Evolutionary conservation across 1,140 invertebrate species (phyloP).

Genomic region (Parapsyche elsis): DNA sequence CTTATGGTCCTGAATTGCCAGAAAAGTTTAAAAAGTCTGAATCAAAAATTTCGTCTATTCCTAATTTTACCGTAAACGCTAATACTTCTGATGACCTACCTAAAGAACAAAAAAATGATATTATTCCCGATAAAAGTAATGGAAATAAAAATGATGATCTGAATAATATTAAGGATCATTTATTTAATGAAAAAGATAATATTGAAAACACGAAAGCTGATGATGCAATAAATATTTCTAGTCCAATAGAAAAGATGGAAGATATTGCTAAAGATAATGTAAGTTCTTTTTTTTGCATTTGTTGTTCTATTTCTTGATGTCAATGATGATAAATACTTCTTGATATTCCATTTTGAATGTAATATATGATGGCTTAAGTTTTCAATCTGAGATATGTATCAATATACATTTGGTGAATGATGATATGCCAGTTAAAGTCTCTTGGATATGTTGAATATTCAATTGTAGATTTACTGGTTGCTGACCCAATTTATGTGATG

Average conservation of each 20-base stretch:
- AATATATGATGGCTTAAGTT: slow-evolving; percentile 51
- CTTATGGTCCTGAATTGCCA: slow-evolving; percentile 48
- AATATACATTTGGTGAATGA: slow-evolving; percentile 29
- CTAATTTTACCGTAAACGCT: neutral
- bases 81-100: neutral
- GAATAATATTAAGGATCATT: neutral
- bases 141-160: no score
- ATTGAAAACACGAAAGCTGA: neutral
- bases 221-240: neutral
- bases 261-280: neutral
- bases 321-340: slow-evolving; percentile 29
- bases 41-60: neutral
- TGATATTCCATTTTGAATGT: slow-evolving; percentile 18
- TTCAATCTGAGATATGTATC: slow-evolving; percentile 54
- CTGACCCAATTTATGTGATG: slow-evolving; percentile 37
- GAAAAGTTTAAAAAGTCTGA: slow-evolving; percentile 11
- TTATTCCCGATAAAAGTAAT: no score
- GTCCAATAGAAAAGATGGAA: neutral
- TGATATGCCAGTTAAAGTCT: slow-evolving; percentile 46
- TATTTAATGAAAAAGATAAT: slow-evolving; percentile 3
- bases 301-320: neutral
- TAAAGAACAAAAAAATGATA: no score
- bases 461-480: slow-evolving; percentile 45
- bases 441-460: neutral
- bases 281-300: neutral